Base-by-base conservation (phyloP, 1,140 invertebrate species). In the Aphelenchoides fujianensis region DNA sequence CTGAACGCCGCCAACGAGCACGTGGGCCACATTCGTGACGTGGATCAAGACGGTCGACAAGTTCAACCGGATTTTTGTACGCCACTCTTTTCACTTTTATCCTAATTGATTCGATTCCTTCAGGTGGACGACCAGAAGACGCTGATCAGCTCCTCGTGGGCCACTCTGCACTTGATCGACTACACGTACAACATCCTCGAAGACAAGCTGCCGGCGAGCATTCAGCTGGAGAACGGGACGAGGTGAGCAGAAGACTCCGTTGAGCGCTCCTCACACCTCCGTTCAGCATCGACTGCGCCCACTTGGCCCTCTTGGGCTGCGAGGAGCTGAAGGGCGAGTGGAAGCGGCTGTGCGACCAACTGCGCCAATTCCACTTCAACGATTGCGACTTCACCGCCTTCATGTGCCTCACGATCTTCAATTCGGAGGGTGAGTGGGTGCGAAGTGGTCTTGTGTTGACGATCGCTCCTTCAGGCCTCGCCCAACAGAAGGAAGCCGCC, bases 131-230 rank as follows among this genome's bases (percentile, higher is more conserved):
- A 70, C 28, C 69, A 70, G 53, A n/a, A 19, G 9, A 32, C 7
- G 0, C 37, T 34, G 53, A 70, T 70, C 35, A 70, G 28, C 28
- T 61, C 30, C n/a, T 70, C 31, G 7, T 78, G 78, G 78, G 68
- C 76, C 3, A 54, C 69, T 37, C 36, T 78, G 2, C 76, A 78
- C 64, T 30, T 78, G 12, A 80, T 78, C 35, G 78, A 78, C 31
- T 80, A 71, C 57, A 75, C 78, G 7, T 73, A 77, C 37, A 64
- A 31, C 52, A 27, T 71, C 16, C 32, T 79, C 16, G 68, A 37
- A 12, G 77, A 52, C 41, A 66, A 76, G 32, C 32, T 76, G n/a
- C 72, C 76, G 1, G 37, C 12, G 30, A 61, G 48, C 34, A 67
- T 62, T 35, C 69, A 41, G 19, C 32, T 74, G 23, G 41, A 16